phyloP scores from a whole-genome alignment of 2,113 vertebrate species.

The Pantherophis guttatus region DNA sequence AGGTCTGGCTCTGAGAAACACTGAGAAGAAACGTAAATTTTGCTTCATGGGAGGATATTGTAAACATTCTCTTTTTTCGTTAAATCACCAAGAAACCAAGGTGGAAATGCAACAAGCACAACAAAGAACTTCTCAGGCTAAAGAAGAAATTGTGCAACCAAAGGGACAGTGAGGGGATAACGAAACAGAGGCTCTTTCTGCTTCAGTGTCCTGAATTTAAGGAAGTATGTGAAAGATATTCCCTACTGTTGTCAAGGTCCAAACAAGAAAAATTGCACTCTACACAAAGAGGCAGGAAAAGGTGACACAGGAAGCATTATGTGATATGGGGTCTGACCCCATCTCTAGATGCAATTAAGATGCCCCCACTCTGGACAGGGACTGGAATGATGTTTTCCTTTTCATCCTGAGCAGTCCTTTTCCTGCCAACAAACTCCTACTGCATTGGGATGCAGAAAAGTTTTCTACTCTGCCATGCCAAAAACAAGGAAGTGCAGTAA shows the following conservation, averaged over 20 bases:
- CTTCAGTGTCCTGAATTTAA: not conserved
- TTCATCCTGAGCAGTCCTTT: slow-evolving; percentile 24
- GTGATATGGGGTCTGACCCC: not conserved
- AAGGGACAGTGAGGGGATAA: not conserved
- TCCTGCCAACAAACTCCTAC: slow-evolving; percentile 27
- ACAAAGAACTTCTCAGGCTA: not conserved
- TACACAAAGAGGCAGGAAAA: not conserved
- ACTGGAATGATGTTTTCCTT: slow-evolving; percentile 7
- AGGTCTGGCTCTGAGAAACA: not conserved
- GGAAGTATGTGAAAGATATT: not conserved
- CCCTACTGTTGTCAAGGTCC: not conserved
- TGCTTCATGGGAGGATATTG: not conserved
- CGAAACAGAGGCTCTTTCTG: slow-evolving; percentile 16
- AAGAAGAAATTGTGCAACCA: slow-evolving; percentile 1
- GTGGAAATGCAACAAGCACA: not conserved
- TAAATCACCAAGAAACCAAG: not conserved
- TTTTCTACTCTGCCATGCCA: slow-evolving; percentile 3
- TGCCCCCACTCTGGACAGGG: not conserved
- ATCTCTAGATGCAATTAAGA: not conserved
- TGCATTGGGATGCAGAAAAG: slow-evolving; percentile 19
- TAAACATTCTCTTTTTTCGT: not conserved
- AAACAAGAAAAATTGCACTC: not conserved
- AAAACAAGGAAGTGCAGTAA: slow-evolving; percentile 21
- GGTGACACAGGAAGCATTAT: not conserved
- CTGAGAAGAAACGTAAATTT: not conserved